phyloP scores from a whole-genome alignment of 2,113 vertebrate genomes.

The Rhombomys opimus region DNA sequence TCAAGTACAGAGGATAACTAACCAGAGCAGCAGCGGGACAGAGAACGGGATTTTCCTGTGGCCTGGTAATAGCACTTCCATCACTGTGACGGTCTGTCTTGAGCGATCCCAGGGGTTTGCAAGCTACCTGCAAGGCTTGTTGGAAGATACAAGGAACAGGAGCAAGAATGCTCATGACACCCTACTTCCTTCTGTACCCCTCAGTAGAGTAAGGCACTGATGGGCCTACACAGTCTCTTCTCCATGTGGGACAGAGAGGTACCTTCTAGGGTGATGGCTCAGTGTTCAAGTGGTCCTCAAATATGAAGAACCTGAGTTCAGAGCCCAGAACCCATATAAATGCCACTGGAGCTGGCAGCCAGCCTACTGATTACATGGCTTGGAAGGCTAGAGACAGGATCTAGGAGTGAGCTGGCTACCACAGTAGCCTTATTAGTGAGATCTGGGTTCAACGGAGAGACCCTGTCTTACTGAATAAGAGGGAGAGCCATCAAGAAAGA shows the following conservation, averaged over 20 bases:
- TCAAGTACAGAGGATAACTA: not conserved
- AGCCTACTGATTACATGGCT: not conserved
- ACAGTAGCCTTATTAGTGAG: not conserved
- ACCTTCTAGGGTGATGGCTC: not conserved
- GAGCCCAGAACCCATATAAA: not conserved
- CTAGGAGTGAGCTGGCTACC: not conserved
- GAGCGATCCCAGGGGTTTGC: not conserved
- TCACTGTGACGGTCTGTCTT: not conserved
- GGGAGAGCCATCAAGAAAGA: not conserved
- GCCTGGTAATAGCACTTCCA: not conserved
- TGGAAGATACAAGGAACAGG: not conserved
- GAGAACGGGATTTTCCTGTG: not conserved
- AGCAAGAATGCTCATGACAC: not conserved
- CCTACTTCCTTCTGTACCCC: not conserved
- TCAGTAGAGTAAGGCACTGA: not conserved
- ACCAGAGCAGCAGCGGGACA: not conserved
- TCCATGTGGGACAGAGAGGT: not conserved
- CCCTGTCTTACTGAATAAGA: no score
- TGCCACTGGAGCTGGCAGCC: not conserved
- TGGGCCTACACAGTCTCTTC: not conserved
- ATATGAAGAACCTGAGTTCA: not conserved
- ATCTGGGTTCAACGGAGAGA: not conserved
- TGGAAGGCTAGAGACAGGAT: not conserved
- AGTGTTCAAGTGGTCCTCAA: not conserved
- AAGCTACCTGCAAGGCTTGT: not conserved